Evolutionary conservation across 2,797 vertebrate genomes (phyloP), one percentile per base, ranked within the genome.

Genomic region (Mionectes olivaceus): DNA sequence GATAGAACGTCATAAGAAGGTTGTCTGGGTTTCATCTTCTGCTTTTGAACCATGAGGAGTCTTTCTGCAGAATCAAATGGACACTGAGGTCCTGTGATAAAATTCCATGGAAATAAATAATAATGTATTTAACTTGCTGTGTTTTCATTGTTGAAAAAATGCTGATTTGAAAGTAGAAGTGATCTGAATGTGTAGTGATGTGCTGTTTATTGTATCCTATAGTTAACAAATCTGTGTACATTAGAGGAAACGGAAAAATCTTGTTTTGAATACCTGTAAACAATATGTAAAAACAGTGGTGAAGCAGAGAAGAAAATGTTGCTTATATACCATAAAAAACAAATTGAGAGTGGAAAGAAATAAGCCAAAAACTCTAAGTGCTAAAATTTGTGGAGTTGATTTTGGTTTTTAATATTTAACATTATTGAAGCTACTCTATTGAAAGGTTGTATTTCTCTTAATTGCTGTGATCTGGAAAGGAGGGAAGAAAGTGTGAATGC

Each of bases 101-200:
- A 83, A 68, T 28, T 24, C 17, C 3, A 2, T 27, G 32, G 39
- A 35, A 77, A 50, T 65, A 19, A 7, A 39, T 39, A 39, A 39
- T 39, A 3, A 9, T 19, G 5, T 19, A 3, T 44, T 76, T 75
- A 70, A 14, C 13, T 50, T 49, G 5, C 1, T 9, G 0, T 28
- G 7, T 57, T 52, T 75, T 46, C 14, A 21, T 0, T 32, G 32
- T 41, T 78, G 25, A 69, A 22, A 17, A 78, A 70, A 30, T 35
- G n/a, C 7, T 30, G 21, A 13, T n/a, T 53, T 55, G 15, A 46
- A 44, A 61, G 21, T 64, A 8, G 21, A 32, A 76, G 25, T 11
- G 9, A 4, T 61, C 17, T 22, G 23, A 46, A 30, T 60, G 24
- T 10, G 5, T 37, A 56, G 27, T 28, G 33, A 52, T 77, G 33